Percentiles rank a stretch among this genome's conserved stretches.
Evolutionary conservation across 2,888 invertebrate species (phyloP).

Genomic region (Leucoptera coffeella): DNA sequence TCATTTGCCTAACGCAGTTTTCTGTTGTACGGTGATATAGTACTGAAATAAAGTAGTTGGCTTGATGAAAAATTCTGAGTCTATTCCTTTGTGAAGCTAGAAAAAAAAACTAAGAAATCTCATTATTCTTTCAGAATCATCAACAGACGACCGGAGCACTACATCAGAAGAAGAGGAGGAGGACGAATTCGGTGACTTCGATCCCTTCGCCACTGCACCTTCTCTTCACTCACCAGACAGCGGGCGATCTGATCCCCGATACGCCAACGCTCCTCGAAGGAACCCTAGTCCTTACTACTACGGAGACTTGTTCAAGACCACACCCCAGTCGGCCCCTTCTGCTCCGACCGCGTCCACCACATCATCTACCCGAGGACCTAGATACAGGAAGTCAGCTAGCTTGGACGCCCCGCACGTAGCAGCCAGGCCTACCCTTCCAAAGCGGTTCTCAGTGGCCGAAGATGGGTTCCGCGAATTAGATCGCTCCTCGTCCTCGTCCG

Average conservation of each 20-base stretch:
- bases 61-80: no score
- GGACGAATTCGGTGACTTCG: conserved; percentile 51
- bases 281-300: conserved; percentile 82
- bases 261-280: conserved; percentile 54
- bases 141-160: no score
- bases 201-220: conserved; percentile 43
- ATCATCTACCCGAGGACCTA: conserved; percentile 42
- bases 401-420: conserved; percentile 68
- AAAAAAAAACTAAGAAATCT: no score
- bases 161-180: conserved; percentile 56
- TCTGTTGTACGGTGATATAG: no score
- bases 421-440: conserved; percentile 53
- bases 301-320: conserved; percentile 65
- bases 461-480: conserved; percentile 59
- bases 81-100: no score
- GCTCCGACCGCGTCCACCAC: conserved; percentile 36
- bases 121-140: conserved; percentile 30
- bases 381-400: conserved; percentile 67
- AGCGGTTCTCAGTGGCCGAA: conserved; percentile 64
- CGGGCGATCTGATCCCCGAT: conserved; percentile 49
- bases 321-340: conserved; percentile 38
- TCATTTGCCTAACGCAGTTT: no score
- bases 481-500: conserved; percentile 49
- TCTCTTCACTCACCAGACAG: conserved; percentile 67
- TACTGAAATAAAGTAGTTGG: no score